Percentiles rank a stretch among this genome's conserved stretches.
Evolutionary conservation across 2,888 invertebrate species (phyloP).

Genomic region (Muscina levida): DNA sequence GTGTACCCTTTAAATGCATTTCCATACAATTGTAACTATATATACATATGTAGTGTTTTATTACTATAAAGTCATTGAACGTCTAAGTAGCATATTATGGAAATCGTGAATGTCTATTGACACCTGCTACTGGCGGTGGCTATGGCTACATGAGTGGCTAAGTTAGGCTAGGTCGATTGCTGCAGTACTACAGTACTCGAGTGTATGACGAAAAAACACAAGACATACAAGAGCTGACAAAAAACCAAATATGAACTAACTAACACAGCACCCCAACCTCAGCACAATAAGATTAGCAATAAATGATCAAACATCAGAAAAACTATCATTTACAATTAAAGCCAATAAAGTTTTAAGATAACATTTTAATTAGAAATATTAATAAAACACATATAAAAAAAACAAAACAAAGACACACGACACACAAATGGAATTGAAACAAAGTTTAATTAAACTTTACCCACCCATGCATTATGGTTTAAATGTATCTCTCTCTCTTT

Average conservation of each 20-base stretch:
- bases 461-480: slow-evolving; percentile 49
- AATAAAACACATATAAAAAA: slow-evolving; percentile 28
- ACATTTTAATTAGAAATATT: slow-evolving; percentile 59
- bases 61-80: slow-evolving; percentile 50
- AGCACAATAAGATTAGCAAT: slow-evolving; percentile 1
- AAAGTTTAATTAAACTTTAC: slow-evolving; percentile 54
- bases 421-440: slow-evolving; percentile 18
- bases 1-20: too few relatives aligned
- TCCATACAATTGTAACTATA: too few relatives aligned
- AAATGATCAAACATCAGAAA: neutral
- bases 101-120: slow-evolving; percentile 53
- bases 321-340: slow-evolving; percentile 54
- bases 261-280: too few relatives aligned
- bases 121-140: slow-evolving; percentile 35
- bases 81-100: slow-evolving; percentile 37
- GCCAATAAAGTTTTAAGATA: slow-evolving; percentile 45
- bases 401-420: slow-evolving; percentile 7
- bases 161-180: too few relatives aligned
- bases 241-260: slow-evolving; percentile 10
- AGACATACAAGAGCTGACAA: too few relatives aligned
- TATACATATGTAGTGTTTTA: too few relatives aligned
- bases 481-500: slow-evolving; percentile 1
- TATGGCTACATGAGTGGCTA: too few relatives aligned
- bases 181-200: too few relatives aligned
- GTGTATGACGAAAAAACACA: too few relatives aligned